Evolutionary conservation across 2,888 invertebrate genomes (phyloP).

Genomic region (Cancer borealis): DNA sequence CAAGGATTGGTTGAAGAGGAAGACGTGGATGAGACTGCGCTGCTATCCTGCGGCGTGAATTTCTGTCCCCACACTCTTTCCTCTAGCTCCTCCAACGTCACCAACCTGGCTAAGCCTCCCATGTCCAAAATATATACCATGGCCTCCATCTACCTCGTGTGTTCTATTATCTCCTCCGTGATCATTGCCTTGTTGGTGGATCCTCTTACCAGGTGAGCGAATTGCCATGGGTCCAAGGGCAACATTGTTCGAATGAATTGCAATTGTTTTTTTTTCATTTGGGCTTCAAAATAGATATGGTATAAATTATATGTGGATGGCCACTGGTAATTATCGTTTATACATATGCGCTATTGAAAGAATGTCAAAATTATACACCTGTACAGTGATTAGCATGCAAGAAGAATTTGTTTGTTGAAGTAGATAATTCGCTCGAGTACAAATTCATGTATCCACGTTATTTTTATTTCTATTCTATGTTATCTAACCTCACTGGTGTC

Average conservation of each 20-base stretch:
- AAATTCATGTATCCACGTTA: no score
- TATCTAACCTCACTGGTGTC: neutral
- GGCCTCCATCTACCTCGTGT: constrained; percentile 92
- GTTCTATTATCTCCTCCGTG: constrained; percentile 90
- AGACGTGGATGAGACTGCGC: constrained; percentile 64
- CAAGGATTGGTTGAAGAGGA: constrained; percentile 86
- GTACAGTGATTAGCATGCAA: no score
- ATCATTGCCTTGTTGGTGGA: constrained; percentile 94
- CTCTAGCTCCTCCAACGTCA: constrained; percentile 49
- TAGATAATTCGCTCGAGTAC: no score
- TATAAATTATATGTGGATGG: neutral
- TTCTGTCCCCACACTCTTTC: constrained; percentile 83
- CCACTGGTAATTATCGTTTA: no score
- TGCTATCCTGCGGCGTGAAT: constrained; percentile 80
- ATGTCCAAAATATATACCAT: constrained; percentile 92
- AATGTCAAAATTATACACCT: no score
- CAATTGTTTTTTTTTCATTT: neutral
- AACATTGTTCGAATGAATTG: neutral
- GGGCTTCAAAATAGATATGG: neutral
- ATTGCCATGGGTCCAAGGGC: neutral
- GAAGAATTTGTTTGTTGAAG: no score
- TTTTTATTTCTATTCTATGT: no score
- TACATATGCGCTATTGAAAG: no score
- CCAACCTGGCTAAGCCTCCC: constrained; percentile 87
- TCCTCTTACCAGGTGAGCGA: constrained; percentile 88